A percentile compares a stretch with the other conserved stretches of the same genome.
These are phyloP conservation scores for Bombus pyrosoma DNA, from an alignment of 1,140 invertebrate genomes.

Conservation along the genomic window DNA sequence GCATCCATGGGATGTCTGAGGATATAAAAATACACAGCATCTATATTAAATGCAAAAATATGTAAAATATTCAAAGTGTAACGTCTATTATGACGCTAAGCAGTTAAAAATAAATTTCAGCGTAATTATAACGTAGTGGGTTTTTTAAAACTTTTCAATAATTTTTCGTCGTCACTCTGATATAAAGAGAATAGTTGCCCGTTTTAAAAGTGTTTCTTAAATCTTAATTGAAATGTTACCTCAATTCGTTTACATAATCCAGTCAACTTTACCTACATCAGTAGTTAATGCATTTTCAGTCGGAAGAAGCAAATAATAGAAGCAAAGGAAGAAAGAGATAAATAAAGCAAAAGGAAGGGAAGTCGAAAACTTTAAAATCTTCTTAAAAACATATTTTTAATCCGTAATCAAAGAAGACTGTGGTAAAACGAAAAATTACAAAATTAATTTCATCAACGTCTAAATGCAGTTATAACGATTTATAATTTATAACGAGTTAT, in stretches of 20 bases:
- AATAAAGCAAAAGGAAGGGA: background rate
- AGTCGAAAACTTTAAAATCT: background rate
- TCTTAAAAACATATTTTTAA: background rate
- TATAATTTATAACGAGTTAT: too few species aligned
- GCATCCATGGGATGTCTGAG: too few species aligned
- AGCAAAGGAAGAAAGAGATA: too few species aligned
- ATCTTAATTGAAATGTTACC: slow-evolving; percentile 33
- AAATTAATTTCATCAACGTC: background rate
- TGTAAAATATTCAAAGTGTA: too few species aligned
- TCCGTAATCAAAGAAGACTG: background rate
- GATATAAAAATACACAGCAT: too few species aligned
- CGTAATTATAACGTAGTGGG: background rate
- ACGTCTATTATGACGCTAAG: too few species aligned
- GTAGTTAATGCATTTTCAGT: slow-evolving; percentile 6
- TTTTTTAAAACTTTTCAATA: background rate
- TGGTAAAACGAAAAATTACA: too few species aligned
- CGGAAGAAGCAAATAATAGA: background rate
- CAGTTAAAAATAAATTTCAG: too few species aligned
- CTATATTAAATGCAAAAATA: too few species aligned
- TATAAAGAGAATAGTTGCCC: background rate
- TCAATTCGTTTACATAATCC: slow-evolving; percentile 33
- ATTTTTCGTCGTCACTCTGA: background rate
- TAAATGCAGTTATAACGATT: background rate
- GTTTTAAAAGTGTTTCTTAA: background rate
- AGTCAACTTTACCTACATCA: background rate